Evolutionary conservation across 2,888 invertebrate genomes (phyloP).

Genomic region (Quadriops clusia): DNA sequence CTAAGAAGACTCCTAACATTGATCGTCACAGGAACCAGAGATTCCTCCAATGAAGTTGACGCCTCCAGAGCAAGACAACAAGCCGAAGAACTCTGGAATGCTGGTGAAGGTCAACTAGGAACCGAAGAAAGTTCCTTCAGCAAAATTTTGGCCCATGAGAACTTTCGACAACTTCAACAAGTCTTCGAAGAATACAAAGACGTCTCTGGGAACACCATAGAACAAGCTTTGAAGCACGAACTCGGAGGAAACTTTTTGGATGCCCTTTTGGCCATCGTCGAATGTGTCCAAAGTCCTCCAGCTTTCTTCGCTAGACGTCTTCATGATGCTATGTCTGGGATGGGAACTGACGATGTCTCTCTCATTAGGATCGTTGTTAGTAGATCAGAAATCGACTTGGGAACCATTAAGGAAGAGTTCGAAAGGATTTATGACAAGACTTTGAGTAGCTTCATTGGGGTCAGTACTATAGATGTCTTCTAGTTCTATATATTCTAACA

Average conservation of each 20-base stretch:
- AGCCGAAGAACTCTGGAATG: conserved; percentile 56
- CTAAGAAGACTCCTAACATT: conserved; percentile 64
- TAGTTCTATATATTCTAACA: conserved; percentile 2
- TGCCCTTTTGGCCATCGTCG: conserved; percentile 60
- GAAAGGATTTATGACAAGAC: conserved; percentile 59
- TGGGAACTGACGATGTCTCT: conserved; percentile 60
- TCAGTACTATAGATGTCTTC: conserved; percentile 14
- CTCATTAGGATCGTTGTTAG: conserved; percentile 60
- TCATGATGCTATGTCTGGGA: conserved; percentile 53
- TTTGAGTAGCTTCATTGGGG: conserved; percentile 40
- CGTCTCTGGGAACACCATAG: conserved; percentile 59
- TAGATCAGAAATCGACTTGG: conserved; percentile 59
- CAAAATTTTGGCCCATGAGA: conserved; percentile 59
- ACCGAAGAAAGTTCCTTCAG: conserved; percentile 66
- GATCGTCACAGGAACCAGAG: conserved; percentile 56
- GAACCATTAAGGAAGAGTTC: conserved; percentile 56
- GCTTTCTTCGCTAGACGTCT: conserved; percentile 59
- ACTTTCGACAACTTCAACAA: conserved; percentile 56
- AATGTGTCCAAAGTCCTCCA: conserved; percentile 53
- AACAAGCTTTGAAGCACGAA: conserved; percentile 58
- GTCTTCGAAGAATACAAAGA: conserved; percentile 64
- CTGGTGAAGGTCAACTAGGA: conserved; percentile 60
- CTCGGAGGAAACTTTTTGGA: conserved; percentile 54
- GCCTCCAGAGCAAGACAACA: conserved; percentile 54
- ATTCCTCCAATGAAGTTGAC: conserved; percentile 51